These are phyloP conservation scores for Mobula birostris DNA, from an alignment of 2,113 vertebrate species.

Conservation along the genomic window DNA sequence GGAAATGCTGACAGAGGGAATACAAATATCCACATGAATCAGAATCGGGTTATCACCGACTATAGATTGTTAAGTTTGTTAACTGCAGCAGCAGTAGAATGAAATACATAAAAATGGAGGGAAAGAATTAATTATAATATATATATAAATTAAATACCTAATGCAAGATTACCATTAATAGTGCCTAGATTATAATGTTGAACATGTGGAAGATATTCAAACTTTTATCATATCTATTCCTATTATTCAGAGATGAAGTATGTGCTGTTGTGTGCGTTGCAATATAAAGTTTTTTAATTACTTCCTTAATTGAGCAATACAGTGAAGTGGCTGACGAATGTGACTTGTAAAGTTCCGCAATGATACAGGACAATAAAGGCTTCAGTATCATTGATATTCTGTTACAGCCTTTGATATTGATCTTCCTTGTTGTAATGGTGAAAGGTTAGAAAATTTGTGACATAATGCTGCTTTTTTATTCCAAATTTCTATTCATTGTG, in stretches of 20 bases:
- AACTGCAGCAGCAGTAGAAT: too few species aligned
- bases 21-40: not conserved
- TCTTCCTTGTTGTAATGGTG: not conserved
- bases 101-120: too few species aligned
- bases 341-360: not conserved
- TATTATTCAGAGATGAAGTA: not conserved
- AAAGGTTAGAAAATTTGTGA: not conserved
- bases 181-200: not conserved
- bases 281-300: not conserved
- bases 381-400: not conserved
- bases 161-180: not conserved
- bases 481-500: not conserved
- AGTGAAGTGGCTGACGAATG: not conserved
- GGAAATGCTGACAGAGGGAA: not conserved
- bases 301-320: not conserved
- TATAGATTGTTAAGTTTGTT: too few species aligned
- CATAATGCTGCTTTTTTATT: not conserved
- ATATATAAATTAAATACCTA: too few species aligned
- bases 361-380: not conserved
- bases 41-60: too few species aligned
- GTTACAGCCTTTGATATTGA: not conserved
- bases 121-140: too few species aligned
- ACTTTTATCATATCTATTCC: not conserved
- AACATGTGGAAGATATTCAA: not conserved
- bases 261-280: not conserved